These are phyloP conservation scores for Bombus terrestris DNA, from an alignment of 1,140 invertebrate genomes.

Conservation along the genomic window DNA sequence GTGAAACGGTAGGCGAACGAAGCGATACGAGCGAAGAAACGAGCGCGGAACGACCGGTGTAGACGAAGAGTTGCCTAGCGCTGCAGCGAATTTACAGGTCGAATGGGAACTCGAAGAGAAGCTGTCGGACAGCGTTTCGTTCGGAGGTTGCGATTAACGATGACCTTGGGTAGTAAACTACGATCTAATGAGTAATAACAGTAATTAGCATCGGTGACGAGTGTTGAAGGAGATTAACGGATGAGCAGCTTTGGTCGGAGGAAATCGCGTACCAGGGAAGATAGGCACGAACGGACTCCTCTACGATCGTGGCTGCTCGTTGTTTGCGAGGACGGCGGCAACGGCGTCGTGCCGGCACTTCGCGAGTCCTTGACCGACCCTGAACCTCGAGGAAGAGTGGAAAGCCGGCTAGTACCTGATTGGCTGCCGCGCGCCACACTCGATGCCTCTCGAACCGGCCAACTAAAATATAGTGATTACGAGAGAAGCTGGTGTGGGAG, in stretches of 20 bases:
- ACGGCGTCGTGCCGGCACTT: constrained; percentile 54
- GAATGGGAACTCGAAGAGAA: background rate
- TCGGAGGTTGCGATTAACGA: background rate
- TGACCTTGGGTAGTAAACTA: constrained; percentile 67
- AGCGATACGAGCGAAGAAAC: background rate
- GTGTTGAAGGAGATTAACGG: constrained; percentile 58
- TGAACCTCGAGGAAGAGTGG: constrained; percentile 74
- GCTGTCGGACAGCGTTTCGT: background rate
- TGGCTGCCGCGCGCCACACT: constrained; percentile 70
- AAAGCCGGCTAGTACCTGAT: constrained; percentile 63
- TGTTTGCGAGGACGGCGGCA: constrained; percentile 24
- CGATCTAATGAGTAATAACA: constrained; percentile 71
- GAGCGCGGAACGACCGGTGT: background rate
- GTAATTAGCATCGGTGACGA: constrained; percentile 69
- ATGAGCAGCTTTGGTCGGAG: background rate
- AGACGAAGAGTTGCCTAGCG: background rate
- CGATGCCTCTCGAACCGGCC: constrained; percentile 70
- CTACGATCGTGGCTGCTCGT: background rate
- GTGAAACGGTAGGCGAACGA: background rate
- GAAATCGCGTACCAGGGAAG: too few species aligned
- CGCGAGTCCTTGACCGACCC: constrained; percentile 79
- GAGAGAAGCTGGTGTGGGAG: constrained; percentile 49
- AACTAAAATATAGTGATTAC: constrained; percentile 79
- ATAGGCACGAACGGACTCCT: background rate
- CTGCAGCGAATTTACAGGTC: background rate